Conservation (phyloP, 2,888 invertebrate species). For the Proisotoma minuta region DNA sequence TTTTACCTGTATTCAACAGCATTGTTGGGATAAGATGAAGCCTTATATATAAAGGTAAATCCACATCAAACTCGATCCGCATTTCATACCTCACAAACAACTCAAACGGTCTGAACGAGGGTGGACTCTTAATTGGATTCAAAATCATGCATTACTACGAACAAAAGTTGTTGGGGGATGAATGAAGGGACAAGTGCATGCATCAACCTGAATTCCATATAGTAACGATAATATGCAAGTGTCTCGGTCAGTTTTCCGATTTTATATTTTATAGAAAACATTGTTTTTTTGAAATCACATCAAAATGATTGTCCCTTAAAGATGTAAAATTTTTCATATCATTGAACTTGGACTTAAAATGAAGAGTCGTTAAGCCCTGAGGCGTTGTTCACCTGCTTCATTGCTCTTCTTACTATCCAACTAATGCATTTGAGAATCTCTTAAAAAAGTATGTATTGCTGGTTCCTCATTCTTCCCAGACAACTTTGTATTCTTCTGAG, state of each 20-base stretch:
- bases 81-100: too few relatives aligned
- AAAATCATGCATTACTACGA: too few relatives aligned
- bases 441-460: neutral
- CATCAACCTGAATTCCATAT: neutral
- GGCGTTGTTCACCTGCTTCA: neutral
- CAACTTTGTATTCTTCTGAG: too few relatives aligned
- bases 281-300: neutral
- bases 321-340: too few relatives aligned
- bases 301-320: neutral
- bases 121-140: too few relatives aligned
- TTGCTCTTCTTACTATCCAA: too few relatives aligned
- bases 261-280: neutral
- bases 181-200: constrained; percentile 23
- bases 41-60: too few relatives aligned
- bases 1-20: too few relatives aligned
- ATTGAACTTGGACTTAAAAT: too few relatives aligned
- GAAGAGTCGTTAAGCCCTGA: neutral
- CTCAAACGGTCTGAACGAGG: too few relatives aligned
- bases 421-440: neutral
- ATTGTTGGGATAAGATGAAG: neutral
- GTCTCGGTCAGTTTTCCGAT: neutral
- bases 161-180: constrained; percentile 14
- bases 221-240: neutral
- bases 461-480: neutral
- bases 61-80: too few relatives aligned